These are phyloP conservation scores for Phrixothrix hirtus DNA, from an alignment of 2,888 invertebrate genomes.

Conservation along the genomic window DNA sequence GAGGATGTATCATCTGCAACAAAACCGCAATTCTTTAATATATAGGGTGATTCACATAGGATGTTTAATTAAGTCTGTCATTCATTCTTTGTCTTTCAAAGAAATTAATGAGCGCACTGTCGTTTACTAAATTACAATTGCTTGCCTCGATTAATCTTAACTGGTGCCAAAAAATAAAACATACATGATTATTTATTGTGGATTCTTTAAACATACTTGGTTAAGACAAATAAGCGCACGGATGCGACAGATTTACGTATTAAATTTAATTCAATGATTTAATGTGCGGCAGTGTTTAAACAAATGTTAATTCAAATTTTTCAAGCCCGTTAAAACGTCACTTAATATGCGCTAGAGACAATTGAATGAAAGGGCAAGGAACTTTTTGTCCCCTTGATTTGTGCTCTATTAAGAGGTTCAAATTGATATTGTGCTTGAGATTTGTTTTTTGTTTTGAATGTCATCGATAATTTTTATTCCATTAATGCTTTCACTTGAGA, in stretches of 20 bases:
- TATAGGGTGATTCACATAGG: background rate
- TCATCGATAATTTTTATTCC: no score
- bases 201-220: background rate
- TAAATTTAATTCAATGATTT: conserved; percentile 20
- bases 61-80: background rate
- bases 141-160: background rate
- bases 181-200: no score
- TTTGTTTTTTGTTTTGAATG: no score
- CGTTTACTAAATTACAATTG: background rate
- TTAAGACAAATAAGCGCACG: conserved; percentile 3
- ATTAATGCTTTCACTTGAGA: no score
- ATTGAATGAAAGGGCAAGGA: conserved; percentile 14
- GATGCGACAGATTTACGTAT: conserved; percentile 21
- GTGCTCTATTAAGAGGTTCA: no score
- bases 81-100: no score
- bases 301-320: background rate
- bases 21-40: background rate
- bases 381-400: no score
- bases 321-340: background rate
- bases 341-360: no score
- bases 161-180: no score
- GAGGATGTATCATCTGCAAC: no score
- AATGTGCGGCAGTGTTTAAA: conserved; percentile 5
- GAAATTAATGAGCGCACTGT: no score
- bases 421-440: no score